Evolutionary conservation across 2,113 vertebrate genomes (phyloP), one percentile per base, ranked within the genome.

Genomic region (Mola mola): DNA sequence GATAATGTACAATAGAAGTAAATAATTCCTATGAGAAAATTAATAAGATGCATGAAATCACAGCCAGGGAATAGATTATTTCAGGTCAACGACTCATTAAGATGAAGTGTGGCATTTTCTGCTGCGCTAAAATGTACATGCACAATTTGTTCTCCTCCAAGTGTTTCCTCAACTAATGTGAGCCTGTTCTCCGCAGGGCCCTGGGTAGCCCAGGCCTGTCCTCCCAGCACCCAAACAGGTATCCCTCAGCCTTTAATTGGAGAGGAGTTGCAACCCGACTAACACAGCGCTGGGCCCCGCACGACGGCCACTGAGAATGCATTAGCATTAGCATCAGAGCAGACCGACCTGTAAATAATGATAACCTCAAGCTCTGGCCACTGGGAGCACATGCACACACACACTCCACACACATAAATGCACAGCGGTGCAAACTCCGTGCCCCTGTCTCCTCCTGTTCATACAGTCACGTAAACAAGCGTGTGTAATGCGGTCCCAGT

Each of bases 281-380:
- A 71, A 60, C 50, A 42, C 63, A 82, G 88, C 78, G 1, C 70
- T 82, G 79, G 79, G 81, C 84, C 76, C 56, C 2, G 20, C 63
- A 55, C 57, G 5, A 75, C 28, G 50, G 80, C 88, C 83, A 84
- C 80, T 85, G 85, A 88, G 86, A 87, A 77, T 77, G 76, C 60
- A 88, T 83, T 73, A 84, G 74, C 69, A 89, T 89, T 88, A 90
- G 84, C 85, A 87, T 86, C 82, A 78, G 77, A 84, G 75, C 38
- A 4, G 66, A 71, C 78, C 59, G 19, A 75, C 78, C 75, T 76
- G 86, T 81, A 87, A 81, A 86, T 89, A 87, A 89, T 88, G 85
- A 91, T 88, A 89, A 88, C 83, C 88, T 89, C 76, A 77, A 87
- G 84, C 81, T 79, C 57, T 75, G 62, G 72, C 86, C 72, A 56